Conservation (phyloP, 1,140 invertebrate genomes). For the Panulirus ornatus region DNA sequence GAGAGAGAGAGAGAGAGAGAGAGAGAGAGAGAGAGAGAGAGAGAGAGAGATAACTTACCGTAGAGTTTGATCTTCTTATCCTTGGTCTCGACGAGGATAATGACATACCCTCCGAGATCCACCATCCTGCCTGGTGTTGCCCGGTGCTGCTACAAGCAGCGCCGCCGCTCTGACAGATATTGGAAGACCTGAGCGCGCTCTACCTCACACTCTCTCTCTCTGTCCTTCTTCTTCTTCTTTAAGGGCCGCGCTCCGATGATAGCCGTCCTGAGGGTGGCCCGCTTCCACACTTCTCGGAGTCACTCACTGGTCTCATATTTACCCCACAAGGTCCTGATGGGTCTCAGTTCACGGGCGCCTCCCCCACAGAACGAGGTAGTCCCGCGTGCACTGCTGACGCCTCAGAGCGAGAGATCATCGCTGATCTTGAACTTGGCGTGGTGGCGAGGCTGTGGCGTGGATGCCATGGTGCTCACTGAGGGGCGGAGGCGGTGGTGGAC, state of each 20-base stretch:
- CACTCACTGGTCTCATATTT: background rate
- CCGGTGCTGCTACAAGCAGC: background rate
- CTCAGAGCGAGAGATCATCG: background rate
- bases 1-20: background rate
- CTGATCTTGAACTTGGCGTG: slow-evolving; percentile 28
- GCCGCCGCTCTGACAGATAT: too few relatives aligned
- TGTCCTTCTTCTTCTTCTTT: too few relatives aligned
- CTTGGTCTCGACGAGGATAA: slow-evolving; percentile 94
- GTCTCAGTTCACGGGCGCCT: too few relatives aligned
- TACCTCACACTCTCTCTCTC: too few relatives aligned
- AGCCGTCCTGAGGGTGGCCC: background rate
- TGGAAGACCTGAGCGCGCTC: too few relatives aligned
- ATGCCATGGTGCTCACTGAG: slow-evolving; percentile 23
- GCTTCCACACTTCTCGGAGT: background rate
- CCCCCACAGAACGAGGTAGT: too few relatives aligned
- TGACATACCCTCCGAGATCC: slow-evolving; percentile 96
- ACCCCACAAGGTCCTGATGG: too few relatives aligned
- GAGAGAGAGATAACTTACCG: slow-evolving; percentile 83
- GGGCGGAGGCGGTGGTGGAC: background rate
- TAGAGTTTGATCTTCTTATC: slow-evolving; percentile 97
- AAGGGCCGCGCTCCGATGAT: background rate
- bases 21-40: background rate
- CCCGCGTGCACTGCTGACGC: too few relatives aligned
- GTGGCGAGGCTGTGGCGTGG: background rate
- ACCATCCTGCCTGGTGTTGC: slow-evolving; percentile 81